Evolutionary conservation across 2,113 vertebrate species (phyloP), one percentile per base, ranked within the genome.

Genomic region (Erythrolamprus reginae): DNA sequence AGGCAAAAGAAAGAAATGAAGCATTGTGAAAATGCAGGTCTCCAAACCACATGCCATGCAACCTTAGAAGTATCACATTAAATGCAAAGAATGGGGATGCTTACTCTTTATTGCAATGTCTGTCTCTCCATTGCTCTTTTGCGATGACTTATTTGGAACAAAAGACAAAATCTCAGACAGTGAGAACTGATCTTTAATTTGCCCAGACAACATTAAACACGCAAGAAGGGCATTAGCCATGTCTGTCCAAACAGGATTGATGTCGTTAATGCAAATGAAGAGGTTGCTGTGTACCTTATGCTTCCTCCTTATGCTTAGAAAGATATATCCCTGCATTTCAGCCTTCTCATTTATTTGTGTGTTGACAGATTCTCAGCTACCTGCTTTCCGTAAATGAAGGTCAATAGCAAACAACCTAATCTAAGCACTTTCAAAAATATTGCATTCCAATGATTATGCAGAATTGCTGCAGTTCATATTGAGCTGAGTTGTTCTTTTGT

Each of bases 111-210:
- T 83, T 85, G 5, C 33, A 85, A 38, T 87, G 42, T 56, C 19
- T 55, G 10, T 45, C 58, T 91, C 21, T 91, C 53, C 86, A 91
- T 56, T 84, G 56, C 15, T 92, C 61, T 88, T 93, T 56, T 84
- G 56, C 55, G 51, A 38, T 61, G 28, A 0, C 61, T 90, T 93
- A 52, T 91, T 84, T 86, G 45, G 56, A 92, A 70, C 86, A 42
- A 93, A 52, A 87, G 55, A 91, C 23, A 38, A 89, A 87, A 95
- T 89, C 7, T 86, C 48, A 4, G 65, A 87, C 61, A 92, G 28
- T 1, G 47, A 93, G 82, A n/a, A 83, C 77, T 90, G 89, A 90
- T 91, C 85, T 90, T 86, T 91, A 91, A 19, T 91, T 93, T 91
- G 28, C 13, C n/a, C 26, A 91, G 91, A 91, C 13, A 8, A 51